These are phyloP conservation scores for Scolopax rusticola DNA, from an alignment of 2,797 vertebrate species.

Conservation along the genomic window DNA sequence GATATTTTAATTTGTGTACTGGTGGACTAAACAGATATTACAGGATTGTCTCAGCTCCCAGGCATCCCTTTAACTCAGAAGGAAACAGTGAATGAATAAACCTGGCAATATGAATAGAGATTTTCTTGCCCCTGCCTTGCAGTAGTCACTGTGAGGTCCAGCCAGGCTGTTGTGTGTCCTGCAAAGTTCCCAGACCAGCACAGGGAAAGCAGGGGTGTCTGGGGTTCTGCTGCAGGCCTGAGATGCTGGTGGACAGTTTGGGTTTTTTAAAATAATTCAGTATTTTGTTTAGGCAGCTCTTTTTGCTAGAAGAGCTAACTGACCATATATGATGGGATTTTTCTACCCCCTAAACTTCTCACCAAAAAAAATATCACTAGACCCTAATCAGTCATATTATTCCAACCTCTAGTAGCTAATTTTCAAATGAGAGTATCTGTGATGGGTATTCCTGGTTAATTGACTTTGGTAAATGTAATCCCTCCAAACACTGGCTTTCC, in stretches of 20 bases:
- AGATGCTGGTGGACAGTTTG: background rate
- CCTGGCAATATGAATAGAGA: background rate
- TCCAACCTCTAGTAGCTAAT: background rate
- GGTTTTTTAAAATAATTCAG: background rate
- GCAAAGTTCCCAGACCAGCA: background rate
- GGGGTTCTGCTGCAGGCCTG: too few species aligned
- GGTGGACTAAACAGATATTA: constrained; percentile 74
- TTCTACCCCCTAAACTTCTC: background rate
- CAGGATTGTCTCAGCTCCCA: constrained; percentile 22
- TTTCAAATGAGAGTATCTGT: background rate
- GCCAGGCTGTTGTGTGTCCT: rapidly evolving
- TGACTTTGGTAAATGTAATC: background rate
- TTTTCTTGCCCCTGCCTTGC: background rate
- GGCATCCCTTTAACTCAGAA: constrained; percentile 62
- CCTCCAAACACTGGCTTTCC: background rate
- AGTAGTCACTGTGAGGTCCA: background rate
- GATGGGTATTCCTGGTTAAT: background rate
- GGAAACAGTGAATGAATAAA: background rate
- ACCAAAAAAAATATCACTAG: background rate
- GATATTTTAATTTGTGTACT: constrained; percentile 80
- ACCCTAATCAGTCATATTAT: background rate
- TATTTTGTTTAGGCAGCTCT: background rate
- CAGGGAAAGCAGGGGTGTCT: background rate
- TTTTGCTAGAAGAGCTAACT: background rate
- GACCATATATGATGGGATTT: rapidly evolving